Conservation (phyloP, 2,888 invertebrate genomes). For the Imbricaverruca yamaguchii region DNA sequence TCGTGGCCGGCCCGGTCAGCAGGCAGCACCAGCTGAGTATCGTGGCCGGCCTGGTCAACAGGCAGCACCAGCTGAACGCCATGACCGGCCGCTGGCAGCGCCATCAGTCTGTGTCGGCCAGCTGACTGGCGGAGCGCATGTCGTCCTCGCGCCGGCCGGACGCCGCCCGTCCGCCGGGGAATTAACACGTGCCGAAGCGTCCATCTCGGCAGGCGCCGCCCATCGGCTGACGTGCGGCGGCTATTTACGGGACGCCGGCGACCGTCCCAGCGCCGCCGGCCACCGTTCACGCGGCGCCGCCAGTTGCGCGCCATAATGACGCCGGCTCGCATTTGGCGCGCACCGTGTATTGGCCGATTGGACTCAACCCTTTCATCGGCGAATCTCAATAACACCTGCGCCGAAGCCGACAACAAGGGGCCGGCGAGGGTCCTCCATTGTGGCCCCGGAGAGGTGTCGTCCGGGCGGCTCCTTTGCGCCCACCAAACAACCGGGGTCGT, state of each 20-base stretch:
- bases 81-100: not conserved
- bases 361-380: not conserved
- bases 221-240: not conserved
- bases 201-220: not conserved
- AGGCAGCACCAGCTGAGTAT: no score
- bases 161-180: not conserved
- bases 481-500: no score
- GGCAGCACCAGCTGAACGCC: not conserved
- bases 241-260: no score
- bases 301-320: not conserved
- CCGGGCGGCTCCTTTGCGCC: not conserved
- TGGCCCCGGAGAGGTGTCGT: not conserved
- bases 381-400: conserved; percentile 5
- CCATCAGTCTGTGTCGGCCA: conserved; percentile 9
- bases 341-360: not conserved
- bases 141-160: no score
- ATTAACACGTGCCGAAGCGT: not conserved
- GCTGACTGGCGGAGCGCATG: no score
- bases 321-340: conserved; percentile 5
- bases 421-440: not conserved
- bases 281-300: not conserved
- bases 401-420: not conserved
- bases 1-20: no score
- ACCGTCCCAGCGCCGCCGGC: not conserved
- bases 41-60: no score